These are phyloP conservation scores for Griposia aprilina DNA, from an alignment of 2,888 invertebrate species.

Conservation along the genomic window DNA sequence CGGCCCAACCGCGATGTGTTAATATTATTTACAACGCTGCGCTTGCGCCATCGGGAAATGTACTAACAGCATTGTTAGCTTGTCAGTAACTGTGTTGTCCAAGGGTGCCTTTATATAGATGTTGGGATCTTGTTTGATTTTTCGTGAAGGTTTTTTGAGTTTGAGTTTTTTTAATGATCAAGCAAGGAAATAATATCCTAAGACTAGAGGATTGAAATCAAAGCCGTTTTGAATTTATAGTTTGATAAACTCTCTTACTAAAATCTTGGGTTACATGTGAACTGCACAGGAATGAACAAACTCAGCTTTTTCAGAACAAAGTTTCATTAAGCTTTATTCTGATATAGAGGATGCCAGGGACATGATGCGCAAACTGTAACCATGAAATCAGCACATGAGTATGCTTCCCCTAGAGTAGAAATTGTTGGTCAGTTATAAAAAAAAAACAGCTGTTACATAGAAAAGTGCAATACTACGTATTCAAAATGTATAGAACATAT, in stretches of 20 bases:
- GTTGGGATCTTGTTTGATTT: not conserved
- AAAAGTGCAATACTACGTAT: too few relatives aligned
- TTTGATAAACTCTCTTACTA: not conserved
- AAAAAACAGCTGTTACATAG: too few relatives aligned
- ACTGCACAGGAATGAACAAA: not conserved
- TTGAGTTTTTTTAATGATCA: not conserved
- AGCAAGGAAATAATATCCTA: not conserved
- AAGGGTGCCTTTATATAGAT: conserved; percentile 13
- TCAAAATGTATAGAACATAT: too few relatives aligned
- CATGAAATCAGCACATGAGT: too few relatives aligned
- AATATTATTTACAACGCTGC: conserved; percentile 87
- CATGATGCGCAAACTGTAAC: too few relatives aligned
- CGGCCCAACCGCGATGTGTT: conserved; percentile 86
- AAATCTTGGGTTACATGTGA: not conserved
- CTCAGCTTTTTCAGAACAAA: not conserved
- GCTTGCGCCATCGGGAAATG: conserved; percentile 79
- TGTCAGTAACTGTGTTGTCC: conserved; percentile 25
- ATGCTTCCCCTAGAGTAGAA: too few relatives aligned
- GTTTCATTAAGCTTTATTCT: not conserved
- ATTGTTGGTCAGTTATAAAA: too few relatives aligned
- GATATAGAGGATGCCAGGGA: too few relatives aligned
- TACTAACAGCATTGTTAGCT: conserved; percentile 56
- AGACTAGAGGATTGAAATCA: not conserved
- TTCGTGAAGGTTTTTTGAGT: too few relatives aligned
- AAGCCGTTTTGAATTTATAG: not conserved